These are phyloP conservation scores for Pterocles burchelli DNA, from an alignment of 2,113 vertebrate genomes.

Conservation along the genomic window DNA sequence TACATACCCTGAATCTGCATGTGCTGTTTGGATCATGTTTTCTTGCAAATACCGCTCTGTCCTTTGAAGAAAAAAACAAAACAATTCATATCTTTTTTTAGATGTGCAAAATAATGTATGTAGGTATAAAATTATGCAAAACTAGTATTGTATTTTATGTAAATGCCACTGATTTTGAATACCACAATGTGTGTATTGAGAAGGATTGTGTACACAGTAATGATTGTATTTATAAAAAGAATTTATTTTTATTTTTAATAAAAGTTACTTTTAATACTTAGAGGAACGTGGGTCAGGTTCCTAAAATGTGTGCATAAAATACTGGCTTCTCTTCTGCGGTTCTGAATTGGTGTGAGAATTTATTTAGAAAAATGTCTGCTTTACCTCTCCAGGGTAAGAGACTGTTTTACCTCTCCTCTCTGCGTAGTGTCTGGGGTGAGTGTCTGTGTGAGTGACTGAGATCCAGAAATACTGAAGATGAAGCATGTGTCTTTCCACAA, in stretches of 20 bases:
- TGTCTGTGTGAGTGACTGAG: background rate
- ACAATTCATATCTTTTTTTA: background rate
- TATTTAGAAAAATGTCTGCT: background rate
- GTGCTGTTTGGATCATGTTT: slow-evolving; percentile 99
- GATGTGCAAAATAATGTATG: background rate
- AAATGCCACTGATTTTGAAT: slow-evolving; percentile 24
- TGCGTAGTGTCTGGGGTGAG: rapidly evolving
- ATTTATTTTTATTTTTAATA: slow-evolving; percentile 73
- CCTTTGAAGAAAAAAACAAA: slow-evolving; percentile 74
- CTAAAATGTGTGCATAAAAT: slow-evolving; percentile 36
- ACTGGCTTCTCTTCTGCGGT: background rate
- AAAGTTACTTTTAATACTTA: slow-evolving; percentile 56
- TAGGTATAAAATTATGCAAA: slow-evolving; percentile 11
- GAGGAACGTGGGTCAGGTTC: background rate
- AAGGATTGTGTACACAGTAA: slow-evolving; percentile 39
- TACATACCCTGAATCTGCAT: slow-evolving; percentile 89
- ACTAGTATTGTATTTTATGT: slow-evolving; percentile 3
- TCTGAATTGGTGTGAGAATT: background rate
- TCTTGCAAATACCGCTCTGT: slow-evolving; percentile 97
- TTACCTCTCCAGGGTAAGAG: background rate
- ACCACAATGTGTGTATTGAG: slow-evolving; percentile 28
- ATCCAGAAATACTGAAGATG: background rate
- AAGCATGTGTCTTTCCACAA: background rate
- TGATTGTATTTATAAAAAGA: slow-evolving; percentile 69
- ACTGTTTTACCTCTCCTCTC: background rate